Base-by-base conservation (phyloP, 2,113 vertebrate species). In the Vulpes lagopus region DNA sequence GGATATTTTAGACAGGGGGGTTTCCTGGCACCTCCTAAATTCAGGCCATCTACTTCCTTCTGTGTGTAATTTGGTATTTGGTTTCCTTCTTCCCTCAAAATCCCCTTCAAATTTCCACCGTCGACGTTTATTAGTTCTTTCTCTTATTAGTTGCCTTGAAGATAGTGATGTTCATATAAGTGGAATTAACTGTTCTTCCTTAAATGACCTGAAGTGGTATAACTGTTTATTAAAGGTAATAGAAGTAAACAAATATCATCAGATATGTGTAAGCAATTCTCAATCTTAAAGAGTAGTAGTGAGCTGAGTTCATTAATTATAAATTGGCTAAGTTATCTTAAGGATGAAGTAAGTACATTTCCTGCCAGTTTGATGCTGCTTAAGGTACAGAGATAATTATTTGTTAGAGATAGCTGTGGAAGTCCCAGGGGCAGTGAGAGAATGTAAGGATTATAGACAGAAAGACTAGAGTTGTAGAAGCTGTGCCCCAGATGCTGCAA, bases 21-120 rank as follows among this genome's bases (percentile, higher is more conserved):
- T 96, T 96, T 97, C 94, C 94, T 95, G 53, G 32, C 35, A 9
- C 12, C 84, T 59, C 38, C 27, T 86, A n/a, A 43, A 59, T 43
- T 73, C 32, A 67, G 64, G 35, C 23, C 64, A 67, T 43, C 55
- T 1, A 55, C 64, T 65, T 97, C n/a, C 60, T 90, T 89, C 53
- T 91, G 15, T 65, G 49, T 83, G 1, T 23, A 51, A 25, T 27
- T 27, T 62, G 30, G 65, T 22, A 32, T 25, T 22, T 82, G 30
- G 53, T 92, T 82, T 86, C n/a, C n/a, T 60, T 12, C 14, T 11
- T 49, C 64, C 35, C 16, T 7, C 35, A 59, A 87, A 90, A 25
- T 94, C 79, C 87, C 90, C 83, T 85, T 89, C 49, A 59, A 69
- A 92, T 82, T 64, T 76, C 94, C 14, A 62, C 73, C n/a, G 8